Base-by-base conservation (phyloP, 1,140 invertebrate species). In the Eurosta solidaginis region DNA sequence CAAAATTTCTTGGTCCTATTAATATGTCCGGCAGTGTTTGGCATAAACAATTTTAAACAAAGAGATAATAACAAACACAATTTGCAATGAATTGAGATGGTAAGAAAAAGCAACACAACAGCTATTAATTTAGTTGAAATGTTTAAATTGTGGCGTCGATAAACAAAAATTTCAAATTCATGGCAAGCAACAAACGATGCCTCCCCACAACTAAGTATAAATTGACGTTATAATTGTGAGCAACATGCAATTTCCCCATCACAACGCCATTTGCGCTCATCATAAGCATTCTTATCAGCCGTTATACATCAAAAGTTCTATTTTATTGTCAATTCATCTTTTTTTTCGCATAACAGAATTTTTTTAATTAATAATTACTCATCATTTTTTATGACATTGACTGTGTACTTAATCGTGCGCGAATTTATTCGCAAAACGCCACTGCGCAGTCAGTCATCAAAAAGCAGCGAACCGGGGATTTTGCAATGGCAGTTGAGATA, bases 331-430 rank as follows among this genome's bases (percentile, higher is more conserved):
- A 68, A 40, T 36, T 68, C 14, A 17, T 40, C n/a, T n/a, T n/a
- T n/a, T 17, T 7, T 40, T 68, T 27, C n/a, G 59, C 59, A 68
- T 40, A 68, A 68, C 59, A 68, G 33, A n/a, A n/a, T n/a, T 68
- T 29, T 40, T 68, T 68, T 68, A 68, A 68, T 68, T 68, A 68
- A 68, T 20, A 68, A 68, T n/a, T 20, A 20, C 17, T 14, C 17
- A n/a, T n/a, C n/a, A n/a, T n/a, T 17, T 40, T 36, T 36, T 42
- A 22, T 36, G 59, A 42, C 59, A 68, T 68, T 68, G 59, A 68
- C n/a, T n/a, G 59, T 68, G 33, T 33, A 68, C 33, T 68, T 40
- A 42, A 68, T 68, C 59, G 40, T 68, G 33, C 17, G 27, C 59
- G 36, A 68, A 68, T 68, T 20, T 40, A 40, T 36, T 68, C 33